A percentile compares a stretch with the other conserved stretches of the same genome.
Conservation (phyloP, 2,888 invertebrate genomes). For the Lycocerus yunnanus region DNA sequence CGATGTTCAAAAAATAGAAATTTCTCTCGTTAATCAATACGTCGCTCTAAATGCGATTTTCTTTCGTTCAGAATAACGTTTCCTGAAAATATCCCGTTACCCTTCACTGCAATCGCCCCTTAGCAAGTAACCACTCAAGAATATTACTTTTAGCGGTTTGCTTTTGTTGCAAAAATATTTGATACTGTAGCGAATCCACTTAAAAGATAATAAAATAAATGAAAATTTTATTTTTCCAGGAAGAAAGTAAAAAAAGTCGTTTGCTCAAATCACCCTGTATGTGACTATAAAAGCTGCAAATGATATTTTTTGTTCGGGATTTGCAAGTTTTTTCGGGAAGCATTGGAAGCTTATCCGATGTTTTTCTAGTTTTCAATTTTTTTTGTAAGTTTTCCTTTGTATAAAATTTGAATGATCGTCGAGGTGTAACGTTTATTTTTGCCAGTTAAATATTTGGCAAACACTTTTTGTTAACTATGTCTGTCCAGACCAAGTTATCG, state of each 20-base stretch:
- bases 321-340: too few species aligned
- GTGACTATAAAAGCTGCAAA: too few species aligned
- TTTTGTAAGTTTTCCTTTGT: too few species aligned
- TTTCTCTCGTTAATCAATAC: neutral
- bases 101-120: neutral
- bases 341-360: too few species aligned
- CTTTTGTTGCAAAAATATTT: neutral
- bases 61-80: neutral
- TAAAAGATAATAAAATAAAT: neutral
- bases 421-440: too few species aligned
- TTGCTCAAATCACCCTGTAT: neutral
- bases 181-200: neutral
- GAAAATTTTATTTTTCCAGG: neutral
- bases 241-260: neutral
- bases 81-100: neutral
- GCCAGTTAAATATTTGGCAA: too few species aligned
- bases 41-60: neutral
- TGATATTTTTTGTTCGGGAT: too few species aligned
- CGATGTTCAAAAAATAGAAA: neutral
- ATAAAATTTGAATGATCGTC: too few species aligned
- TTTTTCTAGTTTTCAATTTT: too few species aligned
- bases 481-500: too few species aligned
- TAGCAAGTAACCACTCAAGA: neutral
- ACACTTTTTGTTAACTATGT: too few species aligned
- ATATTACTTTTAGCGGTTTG: neutral